Percentiles rank a stretch among this genome's conserved stretches.
Evolutionary conservation across 2,113 vertebrate species (phyloP).

Genomic region (Tychaedon coryphoeus): DNA sequence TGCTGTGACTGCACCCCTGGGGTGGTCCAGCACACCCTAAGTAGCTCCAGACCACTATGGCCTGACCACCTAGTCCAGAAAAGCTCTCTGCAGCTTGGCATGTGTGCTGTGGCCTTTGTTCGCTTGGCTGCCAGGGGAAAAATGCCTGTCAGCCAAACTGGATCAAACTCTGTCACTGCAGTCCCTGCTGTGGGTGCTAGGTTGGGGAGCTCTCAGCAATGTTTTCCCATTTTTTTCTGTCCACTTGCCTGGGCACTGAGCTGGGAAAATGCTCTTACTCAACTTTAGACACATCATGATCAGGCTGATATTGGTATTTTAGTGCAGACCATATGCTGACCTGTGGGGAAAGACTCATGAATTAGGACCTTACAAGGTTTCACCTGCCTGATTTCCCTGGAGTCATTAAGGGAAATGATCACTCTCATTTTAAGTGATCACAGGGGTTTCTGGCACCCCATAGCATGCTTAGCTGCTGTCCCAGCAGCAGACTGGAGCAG

Average conservation of each 20-base stretch:
- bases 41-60: background rate
- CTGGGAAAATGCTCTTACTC: background rate
- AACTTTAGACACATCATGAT: rapidly evolving
- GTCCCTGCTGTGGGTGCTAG: background rate
- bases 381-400: background rate
- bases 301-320: background rate
- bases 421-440: background rate
- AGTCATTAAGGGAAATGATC: background rate
- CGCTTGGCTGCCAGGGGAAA: background rate
- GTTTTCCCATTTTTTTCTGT: background rate
- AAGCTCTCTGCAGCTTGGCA: background rate
- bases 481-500: background rate
- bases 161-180: rapidly evolving
- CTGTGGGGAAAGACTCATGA: background rate
- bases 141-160: background rate
- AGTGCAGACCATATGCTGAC: background rate
- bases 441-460: background rate
- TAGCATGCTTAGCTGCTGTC: background rate
- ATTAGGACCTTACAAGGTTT: background rate
- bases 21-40: rapidly evolving
- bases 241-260: background rate
- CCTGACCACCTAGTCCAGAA: background rate
- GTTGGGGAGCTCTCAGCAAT: rapidly evolving
- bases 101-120: background rate
- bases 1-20: rapidly evolving